Base-by-base conservation (phyloP, 2,888 invertebrate species). In the Sericinus montela region DNA sequence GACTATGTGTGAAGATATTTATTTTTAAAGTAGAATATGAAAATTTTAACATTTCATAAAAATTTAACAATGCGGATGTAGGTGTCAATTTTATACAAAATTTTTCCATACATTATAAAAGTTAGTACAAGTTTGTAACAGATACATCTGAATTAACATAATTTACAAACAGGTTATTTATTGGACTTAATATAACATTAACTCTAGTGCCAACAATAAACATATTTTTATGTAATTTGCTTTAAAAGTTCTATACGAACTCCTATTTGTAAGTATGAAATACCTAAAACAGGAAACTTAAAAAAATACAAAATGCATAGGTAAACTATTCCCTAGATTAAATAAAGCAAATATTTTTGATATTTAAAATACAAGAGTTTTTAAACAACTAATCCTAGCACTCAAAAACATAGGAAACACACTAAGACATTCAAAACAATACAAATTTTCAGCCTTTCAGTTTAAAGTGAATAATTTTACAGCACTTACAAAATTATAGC, bases 391-490 rank as follows among this genome's bases (percentile, higher is more conserved):
- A 39, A 49, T 16, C 29, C 44, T 49, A 45, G 23, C 44, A 49
- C 38, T 39, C 34, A 38, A 44, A 37, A 0, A 45, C 2, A 37
- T 11, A 32, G 11, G 5, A 42, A 25, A 23, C 35, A 36, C 37
- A 28, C 37, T n/a, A 39, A 16, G n/a, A 29, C 40, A 35, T 35
- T 19, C 35, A 28, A 39, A 25, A 29, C 44, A 49, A 35, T 35
- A 40, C 28, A 39, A 15, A 39, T 8, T 8, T 32, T 49, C 49
- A 49, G 49, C 44, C 49, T 49, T 48, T 40, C 29, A 9, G 25
- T 48, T 32, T 19, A 3, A 19, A 19, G 19, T 19, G 19, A 8
- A 34, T 10, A 15, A 39, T 16, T 13, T 13, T 7, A 38, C 25
- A 25, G 15, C 15, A 25, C 9, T 41, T 19, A 19, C 14, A 43